These are phyloP conservation scores for Zootermopsis nevadensis DNA, from an alignment of 2,888 invertebrate genomes.

Conservation along the genomic window DNA sequence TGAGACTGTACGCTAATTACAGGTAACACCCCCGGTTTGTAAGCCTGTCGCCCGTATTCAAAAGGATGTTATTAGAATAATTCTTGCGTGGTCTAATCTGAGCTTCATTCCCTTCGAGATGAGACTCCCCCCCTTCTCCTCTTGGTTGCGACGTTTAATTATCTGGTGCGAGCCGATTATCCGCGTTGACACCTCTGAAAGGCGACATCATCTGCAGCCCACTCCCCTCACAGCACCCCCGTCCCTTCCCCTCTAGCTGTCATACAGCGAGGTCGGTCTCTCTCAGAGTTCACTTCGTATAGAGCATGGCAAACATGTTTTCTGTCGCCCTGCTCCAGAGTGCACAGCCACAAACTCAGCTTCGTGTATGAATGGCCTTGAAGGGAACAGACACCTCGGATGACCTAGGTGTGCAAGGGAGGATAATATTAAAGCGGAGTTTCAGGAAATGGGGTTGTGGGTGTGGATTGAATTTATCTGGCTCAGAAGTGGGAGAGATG, in stretches of 20 bases:
- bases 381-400: no score
- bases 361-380: no score
- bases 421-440: no score
- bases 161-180: constrained; percentile 51
- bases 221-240: constrained; percentile 35
- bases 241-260: constrained; percentile 8
- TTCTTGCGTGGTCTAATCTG: neutral
- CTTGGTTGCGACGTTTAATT: constrained; percentile 50
- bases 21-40: neutral
- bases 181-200: constrained; percentile 52
- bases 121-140: neutral
- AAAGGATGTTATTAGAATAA: constrained; percentile 10
- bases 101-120: constrained; percentile 9
- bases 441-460: no score
- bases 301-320: neutral
- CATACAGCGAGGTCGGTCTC: neutral
- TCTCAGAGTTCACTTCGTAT: no score
- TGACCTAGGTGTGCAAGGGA: no score
- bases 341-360: no score
- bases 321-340: neutral
- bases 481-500: no score
- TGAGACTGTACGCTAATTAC: neutral
- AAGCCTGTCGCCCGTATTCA: constrained; percentile 1
- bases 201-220: constrained; percentile 48
- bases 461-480: no score